Evolutionary conservation across 2,113 vertebrate genomes (phyloP), one percentile per base, ranked within the genome.

Genomic region (Heterotis niloticus): DNA sequence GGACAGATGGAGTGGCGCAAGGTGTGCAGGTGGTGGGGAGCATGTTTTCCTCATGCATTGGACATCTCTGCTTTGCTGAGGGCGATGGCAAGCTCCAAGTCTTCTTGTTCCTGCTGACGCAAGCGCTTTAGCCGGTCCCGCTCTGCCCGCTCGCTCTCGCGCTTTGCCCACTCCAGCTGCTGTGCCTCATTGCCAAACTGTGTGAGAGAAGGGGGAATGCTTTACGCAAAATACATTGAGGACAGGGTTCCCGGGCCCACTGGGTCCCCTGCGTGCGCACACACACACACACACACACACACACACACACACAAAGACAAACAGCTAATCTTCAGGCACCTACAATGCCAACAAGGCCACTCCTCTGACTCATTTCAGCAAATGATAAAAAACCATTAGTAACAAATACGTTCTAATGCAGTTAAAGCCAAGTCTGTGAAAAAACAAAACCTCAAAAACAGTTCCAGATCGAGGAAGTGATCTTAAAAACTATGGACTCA

Each of bases 51-150:
- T 95, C 94, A 98, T 56, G 95, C 92, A 20, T 92, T 92, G 2
- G 96, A 96, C 97, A 98, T 98, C 90, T 99, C 97, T 0, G 97
- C 96, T 88, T 98, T 99, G 91, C 98, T 99, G 85, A 99, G 96
- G 0, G 98, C 98, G 59, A 99, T 99, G 86, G 98, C 97, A 86
- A 98, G 81, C 87, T 98, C 97, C 77, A 99, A 93, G 84, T 99
- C 98, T 78, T 99, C 98, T 87, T 99, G 97, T n/a, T 99, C 98
- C 87, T 98, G 97, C 77, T 94, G 93, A 54, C 95, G 86, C 68
- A 99, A 89, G 1, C 98, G 90, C 12, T 96, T 97, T 86, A 99
- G 92, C 67, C 98, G 89, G 78, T 98, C 98, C 14, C 95, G 94
- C 87, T 99, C 97, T 0, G 96, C 95, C 76, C 95, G 94, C 83